Percentiles rank a stretch among this genome's conserved stretches.
These are phyloP conservation scores for Leptestheria dahalacensis DNA, from an alignment of 1,140 invertebrate genomes.

Conservation along the genomic window DNA sequence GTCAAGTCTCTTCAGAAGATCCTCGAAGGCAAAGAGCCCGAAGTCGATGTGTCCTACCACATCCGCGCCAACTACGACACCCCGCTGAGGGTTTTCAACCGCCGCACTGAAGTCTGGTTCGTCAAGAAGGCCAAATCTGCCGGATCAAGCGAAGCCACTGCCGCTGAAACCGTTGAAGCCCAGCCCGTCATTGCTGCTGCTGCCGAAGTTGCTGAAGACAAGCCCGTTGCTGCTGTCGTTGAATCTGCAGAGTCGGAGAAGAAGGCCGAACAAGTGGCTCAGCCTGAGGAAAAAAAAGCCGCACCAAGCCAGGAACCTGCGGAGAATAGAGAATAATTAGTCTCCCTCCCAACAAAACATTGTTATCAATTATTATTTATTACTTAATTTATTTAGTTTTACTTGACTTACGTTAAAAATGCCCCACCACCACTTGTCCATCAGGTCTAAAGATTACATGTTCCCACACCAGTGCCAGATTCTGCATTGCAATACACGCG, in stretches of 20 bases:
- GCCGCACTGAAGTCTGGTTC: conserved; percentile 26
- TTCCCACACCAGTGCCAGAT: too few species aligned
- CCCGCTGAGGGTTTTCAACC: conserved; percentile 25
- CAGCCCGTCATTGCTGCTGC: neutral
- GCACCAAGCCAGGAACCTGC: neutral
- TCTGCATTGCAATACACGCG: too few species aligned
- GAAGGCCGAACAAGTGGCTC: neutral
- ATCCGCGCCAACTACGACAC: conserved; percentile 24
- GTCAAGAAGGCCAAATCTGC: conserved; percentile 18
- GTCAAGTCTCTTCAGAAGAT: conserved; percentile 6
- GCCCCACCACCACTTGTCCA: too few species aligned
- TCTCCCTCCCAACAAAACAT: neutral
- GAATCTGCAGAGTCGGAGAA: neutral
- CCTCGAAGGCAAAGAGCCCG: conserved; percentile 14
- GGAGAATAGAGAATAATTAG: neutral
- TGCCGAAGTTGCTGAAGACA: neutral
- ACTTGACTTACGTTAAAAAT: too few species aligned
- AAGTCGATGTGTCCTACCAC: conserved; percentile 16
- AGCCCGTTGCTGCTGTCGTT: conserved; percentile 2
- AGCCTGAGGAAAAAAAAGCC: neutral
- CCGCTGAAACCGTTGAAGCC: neutral
- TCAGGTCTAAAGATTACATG: too few species aligned
- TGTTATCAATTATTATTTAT: neutral
- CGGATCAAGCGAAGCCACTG: neutral
- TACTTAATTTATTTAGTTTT: neutral